These are phyloP conservation scores for Passerina amoena DNA, from an alignment of 2,113 vertebrate genomes.

Conservation along the genomic window DNA sequence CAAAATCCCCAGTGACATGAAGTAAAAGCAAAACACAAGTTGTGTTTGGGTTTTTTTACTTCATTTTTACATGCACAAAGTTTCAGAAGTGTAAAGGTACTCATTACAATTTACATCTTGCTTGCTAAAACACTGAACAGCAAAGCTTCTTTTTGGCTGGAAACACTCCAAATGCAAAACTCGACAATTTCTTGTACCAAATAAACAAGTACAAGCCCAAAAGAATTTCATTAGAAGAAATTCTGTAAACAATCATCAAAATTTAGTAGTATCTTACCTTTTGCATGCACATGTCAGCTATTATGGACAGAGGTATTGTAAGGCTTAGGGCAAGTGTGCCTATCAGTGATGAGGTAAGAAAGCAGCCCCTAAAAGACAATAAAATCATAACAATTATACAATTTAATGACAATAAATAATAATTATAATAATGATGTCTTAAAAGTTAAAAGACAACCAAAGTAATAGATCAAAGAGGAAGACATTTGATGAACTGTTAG, in stretches of 20 bases:
- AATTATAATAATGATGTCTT: background rate
- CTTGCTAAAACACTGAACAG: background rate
- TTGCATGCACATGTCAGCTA: constrained; percentile 95
- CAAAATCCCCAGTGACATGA: background rate
- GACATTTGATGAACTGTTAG: background rate
- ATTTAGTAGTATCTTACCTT: constrained; percentile 78
- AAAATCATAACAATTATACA: background rate
- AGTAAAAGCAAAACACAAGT: background rate
- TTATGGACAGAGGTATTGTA: constrained; percentile 95
- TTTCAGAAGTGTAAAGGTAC: background rate
- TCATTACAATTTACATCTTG: background rate
- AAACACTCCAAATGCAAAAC: background rate
- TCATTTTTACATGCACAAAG: background rate
- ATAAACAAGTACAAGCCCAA: background rate
- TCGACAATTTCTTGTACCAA: background rate
- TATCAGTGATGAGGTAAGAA: constrained; percentile 96
- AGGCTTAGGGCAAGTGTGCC: constrained; percentile 95
- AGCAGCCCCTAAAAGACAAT: constrained; percentile 86
- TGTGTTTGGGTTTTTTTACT: background rate
- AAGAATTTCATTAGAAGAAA: background rate
- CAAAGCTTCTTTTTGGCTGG: background rate
- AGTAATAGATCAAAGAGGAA: background rate
- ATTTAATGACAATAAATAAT: background rate
- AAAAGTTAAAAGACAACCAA: background rate
- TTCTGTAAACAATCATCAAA: background rate